Evolutionary conservation across 2,113 vertebrate species (phyloP).

Genomic region (Pao palembangensis): DNA sequence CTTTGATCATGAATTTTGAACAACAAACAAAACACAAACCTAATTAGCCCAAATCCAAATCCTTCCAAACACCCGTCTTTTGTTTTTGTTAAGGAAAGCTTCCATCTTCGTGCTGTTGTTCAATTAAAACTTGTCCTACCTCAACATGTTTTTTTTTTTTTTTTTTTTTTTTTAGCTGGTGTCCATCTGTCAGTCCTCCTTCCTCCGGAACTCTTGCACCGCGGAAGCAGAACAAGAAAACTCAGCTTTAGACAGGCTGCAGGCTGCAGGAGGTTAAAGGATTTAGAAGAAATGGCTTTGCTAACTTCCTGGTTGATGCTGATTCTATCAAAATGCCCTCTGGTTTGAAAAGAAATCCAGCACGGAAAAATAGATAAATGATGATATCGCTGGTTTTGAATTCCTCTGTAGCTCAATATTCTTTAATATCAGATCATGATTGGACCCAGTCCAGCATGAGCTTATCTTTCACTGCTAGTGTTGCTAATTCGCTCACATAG

Average conservation of each 20-base stretch:
- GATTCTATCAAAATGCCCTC: conserved; percentile 20
- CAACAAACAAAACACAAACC: conserved; percentile 75
- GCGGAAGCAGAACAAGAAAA: conserved; percentile 13
- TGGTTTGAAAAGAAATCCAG: conserved; percentile 1
- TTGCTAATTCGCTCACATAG: conserved; percentile 37
- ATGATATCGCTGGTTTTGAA: background rate
- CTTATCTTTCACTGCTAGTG: conserved; percentile 2
- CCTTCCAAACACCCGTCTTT: conserved; percentile 66
- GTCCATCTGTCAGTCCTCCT: background rate
- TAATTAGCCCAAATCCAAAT: conserved; percentile 75
- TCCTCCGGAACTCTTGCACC: conserved; percentile 2
- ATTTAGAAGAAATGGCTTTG: conserved; percentile 11
- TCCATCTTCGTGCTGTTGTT: conserved; percentile 36
- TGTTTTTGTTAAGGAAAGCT: conserved; percentile 59
- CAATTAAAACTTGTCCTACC: conserved; percentile 44
- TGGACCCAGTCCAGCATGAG: background rate
- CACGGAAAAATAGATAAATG: conserved; percentile 1
- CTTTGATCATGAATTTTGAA: conserved; percentile 73
- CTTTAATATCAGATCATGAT: conserved; percentile 21
- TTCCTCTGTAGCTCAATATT: background rate
- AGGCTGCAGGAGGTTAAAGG: conserved; percentile 7
- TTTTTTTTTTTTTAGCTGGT: background rate
- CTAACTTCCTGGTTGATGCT: conserved; percentile 30
- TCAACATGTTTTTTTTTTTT: background rate
- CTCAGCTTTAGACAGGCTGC: conserved; percentile 13